Evolutionary conservation across 2,888 invertebrate species (phyloP), one percentile per base, ranked within the genome.

Genomic region (Rhimphoctona megacephalus): DNA sequence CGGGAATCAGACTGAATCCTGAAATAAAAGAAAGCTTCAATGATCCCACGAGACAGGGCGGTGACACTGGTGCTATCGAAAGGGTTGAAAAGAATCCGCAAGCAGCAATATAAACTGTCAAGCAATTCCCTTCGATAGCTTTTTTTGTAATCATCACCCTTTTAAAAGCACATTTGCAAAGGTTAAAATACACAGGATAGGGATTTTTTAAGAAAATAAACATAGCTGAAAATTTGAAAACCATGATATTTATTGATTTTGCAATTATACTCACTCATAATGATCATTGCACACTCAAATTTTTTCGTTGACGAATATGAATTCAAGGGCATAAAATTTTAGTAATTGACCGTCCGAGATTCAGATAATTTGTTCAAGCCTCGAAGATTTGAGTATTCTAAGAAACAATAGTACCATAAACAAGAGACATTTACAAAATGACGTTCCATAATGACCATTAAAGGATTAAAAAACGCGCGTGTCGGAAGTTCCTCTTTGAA

Each of bases 61-160:
- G 46, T 52, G 52, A 54, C 36, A 25, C 19, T 76, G 1, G 43
- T 43, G 43, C 52, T 7, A 61, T 61, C 30, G 30, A 36, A 69
- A 54, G 76, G 74, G 30, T 80, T 80, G 36, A 77, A 79, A 79
- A 67, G 52, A 80, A 70, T 39, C 66, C 46, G 49, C 57, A 79
- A 74, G 72, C 66, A 66, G 72, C 67, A 80, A 54, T 81, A 52
- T 61, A 64, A 14, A 61, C 61, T 30, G 64, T 80, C 64, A 25
- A 72, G n/a, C 33, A 64, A 61, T 79, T 67, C 49, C 46, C 57
- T 57, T 61, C 30, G 17, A 46, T 22, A 36, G 30, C 4, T 70
- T 49, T 30, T 30, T 30, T 30, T 70, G 2, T 9, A 7, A 43
- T 70, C 36, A 30, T 1, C 8, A 43, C 22, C 52, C 39, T 54